Evolutionary conservation across 2,113 vertebrate genomes (phyloP).

Genomic region (Hippocampus mohnikei): DNA sequence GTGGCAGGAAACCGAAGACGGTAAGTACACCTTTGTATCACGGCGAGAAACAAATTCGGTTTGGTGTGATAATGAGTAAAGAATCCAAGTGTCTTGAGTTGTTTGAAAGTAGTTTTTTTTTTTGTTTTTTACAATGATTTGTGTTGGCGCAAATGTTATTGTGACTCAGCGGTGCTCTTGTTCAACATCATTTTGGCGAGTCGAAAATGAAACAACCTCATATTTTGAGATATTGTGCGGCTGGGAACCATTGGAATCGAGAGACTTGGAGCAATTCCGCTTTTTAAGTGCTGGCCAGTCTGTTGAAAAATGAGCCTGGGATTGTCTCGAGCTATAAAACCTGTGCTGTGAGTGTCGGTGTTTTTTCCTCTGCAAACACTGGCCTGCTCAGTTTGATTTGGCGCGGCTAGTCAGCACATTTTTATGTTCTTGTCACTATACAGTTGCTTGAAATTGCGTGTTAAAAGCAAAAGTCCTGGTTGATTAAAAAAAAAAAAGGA

Average conservation of each 20-base stretch:
- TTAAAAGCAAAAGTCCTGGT: background rate
- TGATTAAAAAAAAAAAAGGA: too few relatives aligned
- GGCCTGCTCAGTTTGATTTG: background rate
- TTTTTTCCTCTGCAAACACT: slow-evolving; percentile 1
- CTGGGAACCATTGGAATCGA: background rate
- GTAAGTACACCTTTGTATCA: slow-evolving; percentile 71
- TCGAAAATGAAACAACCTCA: background rate
- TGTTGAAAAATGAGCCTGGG: background rate
- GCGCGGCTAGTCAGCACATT: background rate
- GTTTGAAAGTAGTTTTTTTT: too few relatives aligned
- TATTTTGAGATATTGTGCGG: background rate
- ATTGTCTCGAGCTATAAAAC: background rate
- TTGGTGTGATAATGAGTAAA: background rate
- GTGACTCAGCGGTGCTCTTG: background rate
- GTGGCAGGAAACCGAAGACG: slow-evolving; percentile 97
- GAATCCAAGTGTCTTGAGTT: background rate
- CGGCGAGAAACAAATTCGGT: background rate
- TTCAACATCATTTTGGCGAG: background rate
- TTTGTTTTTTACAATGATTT: background rate
- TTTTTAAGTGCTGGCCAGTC: background rate
- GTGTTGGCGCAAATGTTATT: background rate
- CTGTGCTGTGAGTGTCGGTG: background rate
- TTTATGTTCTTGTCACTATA: background rate
- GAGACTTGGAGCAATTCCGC: background rate
- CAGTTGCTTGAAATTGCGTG: background rate